A percentile compares a stretch with the other conserved stretches of the same genome.
Conservation (phyloP, 2,888 invertebrate species). For the Arge pagana region DNA sequence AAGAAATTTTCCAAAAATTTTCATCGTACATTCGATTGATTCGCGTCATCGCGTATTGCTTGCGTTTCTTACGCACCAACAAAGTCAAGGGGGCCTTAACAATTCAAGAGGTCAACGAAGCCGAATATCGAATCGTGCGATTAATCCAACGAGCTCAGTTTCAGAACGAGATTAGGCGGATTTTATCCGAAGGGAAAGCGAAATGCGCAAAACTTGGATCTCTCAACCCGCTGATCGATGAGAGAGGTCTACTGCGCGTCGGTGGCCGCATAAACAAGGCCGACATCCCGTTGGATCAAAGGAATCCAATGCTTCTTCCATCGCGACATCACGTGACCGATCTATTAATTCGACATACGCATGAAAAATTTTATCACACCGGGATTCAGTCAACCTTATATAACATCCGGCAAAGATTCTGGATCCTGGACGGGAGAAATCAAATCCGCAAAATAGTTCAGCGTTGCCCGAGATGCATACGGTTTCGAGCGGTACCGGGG, state of each 20-base stretch:
- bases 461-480: conserved; percentile 21
- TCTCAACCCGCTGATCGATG: conserved; percentile 25
- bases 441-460: conserved; percentile 14
- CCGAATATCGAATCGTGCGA: conserved; percentile 7
- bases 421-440: conserved; percentile 23
- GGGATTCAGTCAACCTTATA: conserved; percentile 23
- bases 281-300: conserved; percentile 15
- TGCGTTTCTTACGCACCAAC: conserved; percentile 10
- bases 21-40: conserved; percentile 1
- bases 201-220: conserved; percentile 13
- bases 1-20: conserved; percentile 5
- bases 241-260: conserved; percentile 19
- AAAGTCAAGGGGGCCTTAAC: conserved; percentile 2
- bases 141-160: neutral
- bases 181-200: neutral
- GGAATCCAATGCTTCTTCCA: conserved; percentile 25
- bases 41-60: conserved; percentile 17
- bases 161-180: neutral
- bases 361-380: conserved; percentile 5
- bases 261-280: conserved; percentile 23
- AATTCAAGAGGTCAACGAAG: conserved; percentile 12
- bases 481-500: neutral
- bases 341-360: conserved; percentile 11
- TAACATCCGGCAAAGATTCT: conserved; percentile 16
- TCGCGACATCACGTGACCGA: conserved; percentile 23